A percentile compares a stretch with the other conserved stretches of the same genome.
phyloP scores from a whole-genome alignment of 1,140 invertebrate genomes.

The Mya arenaria region DNA sequence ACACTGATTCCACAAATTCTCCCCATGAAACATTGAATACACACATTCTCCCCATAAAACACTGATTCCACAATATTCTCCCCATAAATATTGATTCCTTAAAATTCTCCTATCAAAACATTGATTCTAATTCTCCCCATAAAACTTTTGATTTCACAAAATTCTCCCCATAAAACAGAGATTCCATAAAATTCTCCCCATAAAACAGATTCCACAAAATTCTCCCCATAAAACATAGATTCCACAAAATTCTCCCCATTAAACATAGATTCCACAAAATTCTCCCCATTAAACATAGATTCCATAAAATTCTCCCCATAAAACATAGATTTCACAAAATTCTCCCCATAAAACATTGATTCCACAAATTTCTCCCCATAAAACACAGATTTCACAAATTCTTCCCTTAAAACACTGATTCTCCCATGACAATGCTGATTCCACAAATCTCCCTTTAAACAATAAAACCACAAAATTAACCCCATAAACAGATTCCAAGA shows the following conservation, averaged over 20 bases:
- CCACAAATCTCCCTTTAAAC: background rate
- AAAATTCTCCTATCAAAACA: background rate
- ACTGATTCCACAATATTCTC: background rate
- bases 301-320: no score
- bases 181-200: background rate
- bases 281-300: no score
- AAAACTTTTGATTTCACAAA: background rate
- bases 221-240: no score
- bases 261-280: no score
- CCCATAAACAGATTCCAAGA: background rate
- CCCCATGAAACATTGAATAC: no score
- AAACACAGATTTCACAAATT: background rate
- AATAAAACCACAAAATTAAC: background rate
- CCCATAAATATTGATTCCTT: background rate
- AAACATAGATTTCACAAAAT: background rate
- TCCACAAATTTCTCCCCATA: background rate
- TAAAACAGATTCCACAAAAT: background rate
- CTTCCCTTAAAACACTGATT: background rate
- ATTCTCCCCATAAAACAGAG: background rate
- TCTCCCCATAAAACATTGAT: background rate
- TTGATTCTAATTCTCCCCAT: background rate
- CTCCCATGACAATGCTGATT: background rate
- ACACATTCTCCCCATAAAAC: no score
- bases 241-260: no score
- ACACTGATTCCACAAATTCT: no score